A percentile compares a stretch with the other conserved stretches of the same genome.
Conservation (phyloP, 35 echinoderm and acorn worm species). For the Heliocidaris tuberculata region DNA sequence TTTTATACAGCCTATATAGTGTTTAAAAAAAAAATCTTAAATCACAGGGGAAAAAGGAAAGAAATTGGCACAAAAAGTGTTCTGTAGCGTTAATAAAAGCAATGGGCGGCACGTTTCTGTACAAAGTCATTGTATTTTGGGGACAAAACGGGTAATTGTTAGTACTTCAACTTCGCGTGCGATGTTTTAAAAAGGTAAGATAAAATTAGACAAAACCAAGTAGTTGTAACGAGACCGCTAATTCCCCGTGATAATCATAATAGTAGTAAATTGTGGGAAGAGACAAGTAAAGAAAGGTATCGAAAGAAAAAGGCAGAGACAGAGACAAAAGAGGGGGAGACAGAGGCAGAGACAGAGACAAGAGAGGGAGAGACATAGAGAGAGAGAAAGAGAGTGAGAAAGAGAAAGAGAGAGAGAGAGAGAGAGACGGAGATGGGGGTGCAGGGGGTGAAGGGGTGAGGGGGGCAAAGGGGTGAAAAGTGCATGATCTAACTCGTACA, state of each 20-base stretch:
- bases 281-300: background rate
- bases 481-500: too few species aligned
- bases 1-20: background rate
- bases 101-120: slow-evolving; percentile 7
- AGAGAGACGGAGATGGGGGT: too few species aligned
- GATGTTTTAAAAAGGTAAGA: background rate
- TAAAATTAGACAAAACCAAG: background rate
- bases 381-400: too few species aligned
- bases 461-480: too few species aligned
- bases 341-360: background rate
- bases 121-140: background rate
- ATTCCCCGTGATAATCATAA: background rate
- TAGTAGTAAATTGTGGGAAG: background rate
- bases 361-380: too few species aligned
- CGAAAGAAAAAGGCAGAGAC: background rate
- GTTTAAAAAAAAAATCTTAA: background rate
- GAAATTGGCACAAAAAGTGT: background rate
- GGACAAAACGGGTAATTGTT: slow-evolving; percentile 4
- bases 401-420: too few species aligned
- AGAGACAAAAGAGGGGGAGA: background rate
- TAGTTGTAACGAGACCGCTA: slow-evolving; percentile 1
- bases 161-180: slow-evolving; percentile 1
- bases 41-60: background rate
- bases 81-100: background rate
- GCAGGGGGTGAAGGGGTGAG: too few species aligned